Evolutionary conservation across 2,888 invertebrate species (phyloP).

Genomic region (Oxystoma pomonae): DNA sequence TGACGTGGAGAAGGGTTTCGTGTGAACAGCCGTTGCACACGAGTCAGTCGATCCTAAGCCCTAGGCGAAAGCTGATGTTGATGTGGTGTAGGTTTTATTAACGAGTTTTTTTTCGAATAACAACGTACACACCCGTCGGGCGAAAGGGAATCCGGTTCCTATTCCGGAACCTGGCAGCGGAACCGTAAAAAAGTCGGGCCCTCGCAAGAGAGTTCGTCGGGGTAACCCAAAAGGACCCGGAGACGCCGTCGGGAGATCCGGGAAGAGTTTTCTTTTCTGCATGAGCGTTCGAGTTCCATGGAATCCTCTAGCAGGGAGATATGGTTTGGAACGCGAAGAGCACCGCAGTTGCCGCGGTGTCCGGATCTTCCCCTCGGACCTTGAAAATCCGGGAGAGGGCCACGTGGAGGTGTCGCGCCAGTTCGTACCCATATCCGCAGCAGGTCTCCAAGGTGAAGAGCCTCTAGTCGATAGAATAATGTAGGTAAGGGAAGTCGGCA

Average conservation of each 20-base stretch:
- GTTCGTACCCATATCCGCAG: slow-evolving; percentile 64
- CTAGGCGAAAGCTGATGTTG: slow-evolving; percentile 38
- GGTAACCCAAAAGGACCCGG: slow-evolving; percentile 19
- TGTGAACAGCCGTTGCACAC: slow-evolving; percentile 38
- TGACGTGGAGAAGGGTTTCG: slow-evolving; percentile 15
- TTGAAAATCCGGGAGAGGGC: slow-evolving; percentile 42
- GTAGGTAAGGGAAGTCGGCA: slow-evolving; percentile 54
- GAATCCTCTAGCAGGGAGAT: slow-evolving; percentile 52
- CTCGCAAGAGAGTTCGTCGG: slow-evolving; percentile 18
- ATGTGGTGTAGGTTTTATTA: slow-evolving; percentile 35
- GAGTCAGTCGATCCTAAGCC: slow-evolving; percentile 58
- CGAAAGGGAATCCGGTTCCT: slow-evolving; percentile 18
- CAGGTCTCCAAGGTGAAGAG: slow-evolving; percentile 65
- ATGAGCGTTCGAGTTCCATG: slow-evolving; percentile 52
- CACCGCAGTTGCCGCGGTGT: slow-evolving; percentile 50
- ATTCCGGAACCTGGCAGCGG: slow-evolving; percentile 59
- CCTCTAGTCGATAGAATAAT: slow-evolving; percentile 52
- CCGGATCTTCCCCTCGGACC: slow-evolving; percentile 48
- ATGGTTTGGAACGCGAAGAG: slow-evolving; percentile 43
- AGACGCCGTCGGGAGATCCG: slow-evolving; percentile 12
- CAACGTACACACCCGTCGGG: slow-evolving; percentile 15
- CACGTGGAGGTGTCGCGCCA: slow-evolving; percentile 33
- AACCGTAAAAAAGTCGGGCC: slow-evolving; percentile 45
- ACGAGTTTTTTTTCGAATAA: too few relatives aligned
- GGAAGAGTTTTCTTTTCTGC: slow-evolving; percentile 43